Evolutionary conservation across 2,888 invertebrate species (phyloP), one percentile per base, ranked within the genome.

Genomic region (Macrophya alboannulata): DNA sequence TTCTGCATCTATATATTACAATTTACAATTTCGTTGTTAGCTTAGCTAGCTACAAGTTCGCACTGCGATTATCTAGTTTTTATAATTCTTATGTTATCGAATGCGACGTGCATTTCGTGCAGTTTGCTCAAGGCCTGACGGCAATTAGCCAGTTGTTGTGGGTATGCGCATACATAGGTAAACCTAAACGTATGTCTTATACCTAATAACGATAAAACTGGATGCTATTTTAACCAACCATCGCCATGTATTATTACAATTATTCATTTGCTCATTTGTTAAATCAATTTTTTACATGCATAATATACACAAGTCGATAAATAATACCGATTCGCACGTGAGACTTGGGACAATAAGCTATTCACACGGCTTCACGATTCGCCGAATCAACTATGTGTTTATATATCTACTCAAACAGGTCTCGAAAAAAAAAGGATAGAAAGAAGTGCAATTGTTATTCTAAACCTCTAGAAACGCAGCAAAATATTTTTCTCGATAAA

Each of bases 71-170:
- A 8, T 62, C 10, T 9, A 62, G 4, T 62, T 25, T 4, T 4
- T 62, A 62, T 62, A 25, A 62, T 62, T 25, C 25, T 12, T 12
- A 62, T 9, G 12, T 25, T 62, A 62, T 62, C 62, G 12, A 25
- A 62, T 25, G 25, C 62, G 4, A 62, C 62, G 62, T 62, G 62
- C 62, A 62, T 62, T 62, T 62, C 62, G 62, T 62, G 62, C 62
- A 62, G 62, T 62, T 10, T 62, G 62, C 62, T 62, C 62, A 62
- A 62, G 62, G 62, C 12, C 62, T 62, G 62, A 62, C 62, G 12
- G 25, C 21, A 62, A 62, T 62, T 62, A 62, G 25, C 12, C 10
- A 62, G 62, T 62, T 25, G 21, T 62, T 62, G n/a, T n/a, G n/a
- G 25, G 21, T 62, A 62, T 25, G 62, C 21, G 21, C 12, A 21